These are phyloP conservation scores for Lepidocolaptes lacrymiger DNA, from an alignment of 2,797 vertebrate species.

Conservation along the genomic window DNA sequence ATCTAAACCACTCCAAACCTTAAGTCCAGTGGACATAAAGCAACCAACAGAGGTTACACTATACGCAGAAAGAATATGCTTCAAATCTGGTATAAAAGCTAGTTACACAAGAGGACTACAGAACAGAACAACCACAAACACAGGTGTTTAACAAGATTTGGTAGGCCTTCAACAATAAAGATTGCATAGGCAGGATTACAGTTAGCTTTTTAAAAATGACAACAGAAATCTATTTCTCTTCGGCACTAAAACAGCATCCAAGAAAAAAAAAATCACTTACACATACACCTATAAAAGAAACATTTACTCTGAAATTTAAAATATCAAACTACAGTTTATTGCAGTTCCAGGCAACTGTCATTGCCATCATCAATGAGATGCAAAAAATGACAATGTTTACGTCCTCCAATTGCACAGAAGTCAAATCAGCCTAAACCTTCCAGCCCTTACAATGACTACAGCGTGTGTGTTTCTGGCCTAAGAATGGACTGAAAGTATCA, in stretches of 20 bases:
- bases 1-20: neutral
- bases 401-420: neutral
- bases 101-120: neutral
- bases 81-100: neutral
- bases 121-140: neutral
- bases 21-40: neutral
- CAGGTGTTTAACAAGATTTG: neutral
- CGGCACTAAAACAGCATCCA: fast-evolving
- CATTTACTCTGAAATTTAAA: neutral
- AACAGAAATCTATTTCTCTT: neutral
- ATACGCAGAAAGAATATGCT: neutral
- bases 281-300: neutral
- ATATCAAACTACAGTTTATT: neutral
- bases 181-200: neutral
- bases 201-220: neutral
- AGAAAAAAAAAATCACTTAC: neutral
- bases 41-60: neutral
- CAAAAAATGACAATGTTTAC: neutral
- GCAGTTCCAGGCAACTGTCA: neutral
- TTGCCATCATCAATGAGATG: neutral
- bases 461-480: neutral
- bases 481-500: neutral
- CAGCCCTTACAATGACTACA: neutral
- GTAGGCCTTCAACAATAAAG: neutral
- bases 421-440: neutral